These are phyloP conservation scores for Hypothenemus hampei DNA, from an alignment of 1,140 invertebrate genomes.

Conservation along the genomic window DNA sequence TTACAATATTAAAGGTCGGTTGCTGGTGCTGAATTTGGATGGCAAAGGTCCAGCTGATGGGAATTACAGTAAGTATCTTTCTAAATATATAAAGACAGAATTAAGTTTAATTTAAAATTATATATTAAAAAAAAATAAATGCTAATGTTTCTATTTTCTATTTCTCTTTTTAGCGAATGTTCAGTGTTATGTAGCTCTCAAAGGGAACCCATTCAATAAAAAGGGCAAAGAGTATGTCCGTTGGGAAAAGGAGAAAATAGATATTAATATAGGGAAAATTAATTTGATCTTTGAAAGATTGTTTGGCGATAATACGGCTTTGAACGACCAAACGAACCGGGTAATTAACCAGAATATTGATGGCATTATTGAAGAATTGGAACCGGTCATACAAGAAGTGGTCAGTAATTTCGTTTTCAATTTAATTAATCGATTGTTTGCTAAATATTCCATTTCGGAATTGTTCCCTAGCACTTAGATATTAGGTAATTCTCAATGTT, in stretches of 20 bases:
- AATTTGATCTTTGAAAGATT: constrained; percentile 22
- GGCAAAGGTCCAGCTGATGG: constrained; percentile 31
- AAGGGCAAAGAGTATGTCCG: constrained; percentile 33
- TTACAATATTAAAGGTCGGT: constrained; percentile 27
- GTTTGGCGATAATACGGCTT: constrained; percentile 37
- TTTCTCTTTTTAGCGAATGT: constrained; percentile 28
- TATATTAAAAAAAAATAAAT: no score
- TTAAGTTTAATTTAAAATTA: no score
- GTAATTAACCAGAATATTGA: constrained; percentile 35
- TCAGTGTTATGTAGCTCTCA: constrained; percentile 10
- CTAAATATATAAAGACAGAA: no score
- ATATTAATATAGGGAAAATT: constrained; percentile 20
- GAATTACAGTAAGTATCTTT: constrained; percentile 34
- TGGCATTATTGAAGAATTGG: constrained; percentile 28
- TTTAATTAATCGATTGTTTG: constrained; percentile 29
- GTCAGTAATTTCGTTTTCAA: constrained; percentile 29
- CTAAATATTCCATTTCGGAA: constrained; percentile 28
- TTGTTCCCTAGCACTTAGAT: no score
- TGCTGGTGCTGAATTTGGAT: constrained; percentile 32
- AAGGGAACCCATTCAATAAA: constrained; percentile 30
- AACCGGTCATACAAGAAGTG: constrained; percentile 28
- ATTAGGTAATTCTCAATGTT: no score
- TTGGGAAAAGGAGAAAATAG: constrained; percentile 22
- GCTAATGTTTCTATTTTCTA: no score
- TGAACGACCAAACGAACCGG: constrained; percentile 39